These are phyloP conservation scores for Reinhardtius hippoglossoides DNA, from an alignment of 2,113 vertebrate genomes.

Conservation along the genomic window DNA sequence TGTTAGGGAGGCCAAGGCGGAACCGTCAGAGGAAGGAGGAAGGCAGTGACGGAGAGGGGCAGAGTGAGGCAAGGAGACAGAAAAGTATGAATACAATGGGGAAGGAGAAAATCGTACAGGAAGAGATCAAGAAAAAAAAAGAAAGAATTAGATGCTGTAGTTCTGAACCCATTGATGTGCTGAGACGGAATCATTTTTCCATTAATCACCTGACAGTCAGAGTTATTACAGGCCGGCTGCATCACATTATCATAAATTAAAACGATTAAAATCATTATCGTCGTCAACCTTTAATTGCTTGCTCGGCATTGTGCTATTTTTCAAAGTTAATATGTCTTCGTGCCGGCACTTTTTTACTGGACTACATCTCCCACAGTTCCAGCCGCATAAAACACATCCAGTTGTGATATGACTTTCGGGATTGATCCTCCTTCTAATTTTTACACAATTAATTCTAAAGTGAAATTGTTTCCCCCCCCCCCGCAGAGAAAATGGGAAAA, in stretches of 20 bases:
- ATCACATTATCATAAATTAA: conserved; percentile 6
- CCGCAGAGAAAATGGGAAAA: neutral
- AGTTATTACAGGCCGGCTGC: neutral
- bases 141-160: conserved; percentile 42
- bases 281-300: neutral
- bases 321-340: neutral
- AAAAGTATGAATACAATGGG: conserved; percentile 53
- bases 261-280: neutral
- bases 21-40: conserved; percentile 44
- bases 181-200: conserved; percentile 30
- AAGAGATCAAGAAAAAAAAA: conserved; percentile 33
- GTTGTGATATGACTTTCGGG: neutral
- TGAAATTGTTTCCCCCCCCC: neutral
- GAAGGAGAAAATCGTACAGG: conserved; percentile 20
- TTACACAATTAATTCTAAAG: neutral
- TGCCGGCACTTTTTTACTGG: neutral
- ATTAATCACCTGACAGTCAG: conserved; percentile 31
- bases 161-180: conserved; percentile 17
- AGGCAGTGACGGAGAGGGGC: conserved; percentile 6
- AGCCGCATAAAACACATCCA: neutral
- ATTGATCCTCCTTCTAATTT: neutral
- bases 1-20: conserved; percentile 66
- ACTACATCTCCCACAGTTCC: neutral
- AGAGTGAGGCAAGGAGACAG: conserved; percentile 20
- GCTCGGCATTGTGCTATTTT: neutral